These are phyloP conservation scores for Rhineura floridana DNA, from an alignment of 2,113 vertebrate genomes.

Conservation along the genomic window DNA sequence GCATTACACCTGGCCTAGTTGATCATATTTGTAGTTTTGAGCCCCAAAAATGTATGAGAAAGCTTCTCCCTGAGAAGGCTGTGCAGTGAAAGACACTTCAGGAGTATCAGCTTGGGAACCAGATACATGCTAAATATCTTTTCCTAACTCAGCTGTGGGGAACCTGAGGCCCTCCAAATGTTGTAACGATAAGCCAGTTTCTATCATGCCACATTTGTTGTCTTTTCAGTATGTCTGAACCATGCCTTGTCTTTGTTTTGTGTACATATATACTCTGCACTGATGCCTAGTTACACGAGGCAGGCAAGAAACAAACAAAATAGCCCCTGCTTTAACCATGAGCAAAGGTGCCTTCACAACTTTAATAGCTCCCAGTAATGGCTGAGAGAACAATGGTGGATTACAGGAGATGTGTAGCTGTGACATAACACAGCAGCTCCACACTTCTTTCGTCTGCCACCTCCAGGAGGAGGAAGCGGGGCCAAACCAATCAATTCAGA, in stretches of 20 bases:
- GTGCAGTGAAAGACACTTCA: neutral
- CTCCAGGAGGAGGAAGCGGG: neutral
- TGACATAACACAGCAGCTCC: neutral
- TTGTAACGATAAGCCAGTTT: no score
- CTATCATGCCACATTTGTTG: no score
- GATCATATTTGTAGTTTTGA: neutral
- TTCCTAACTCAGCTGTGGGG: neutral
- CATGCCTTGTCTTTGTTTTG: no score
- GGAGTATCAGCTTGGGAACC: neutral
- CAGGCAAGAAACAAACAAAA: no score
- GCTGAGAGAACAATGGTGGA: neutral
- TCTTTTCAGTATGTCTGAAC: no score
- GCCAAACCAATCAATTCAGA: no score
- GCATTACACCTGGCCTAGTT: neutral
- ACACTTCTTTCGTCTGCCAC: neutral
- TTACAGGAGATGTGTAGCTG: neutral
- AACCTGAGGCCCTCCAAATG: no score
- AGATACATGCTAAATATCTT: neutral
- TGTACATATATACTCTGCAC: no score
- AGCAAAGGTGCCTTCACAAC: no score
- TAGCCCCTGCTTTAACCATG: no score
- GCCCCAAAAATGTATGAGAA: neutral
- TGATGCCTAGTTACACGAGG: no score
- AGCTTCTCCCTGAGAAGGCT: neutral
- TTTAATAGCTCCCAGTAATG: no score